phyloP scores from a whole-genome alignment of 2,113 vertebrate genomes.

The Mionectes macconnelli region DNA sequence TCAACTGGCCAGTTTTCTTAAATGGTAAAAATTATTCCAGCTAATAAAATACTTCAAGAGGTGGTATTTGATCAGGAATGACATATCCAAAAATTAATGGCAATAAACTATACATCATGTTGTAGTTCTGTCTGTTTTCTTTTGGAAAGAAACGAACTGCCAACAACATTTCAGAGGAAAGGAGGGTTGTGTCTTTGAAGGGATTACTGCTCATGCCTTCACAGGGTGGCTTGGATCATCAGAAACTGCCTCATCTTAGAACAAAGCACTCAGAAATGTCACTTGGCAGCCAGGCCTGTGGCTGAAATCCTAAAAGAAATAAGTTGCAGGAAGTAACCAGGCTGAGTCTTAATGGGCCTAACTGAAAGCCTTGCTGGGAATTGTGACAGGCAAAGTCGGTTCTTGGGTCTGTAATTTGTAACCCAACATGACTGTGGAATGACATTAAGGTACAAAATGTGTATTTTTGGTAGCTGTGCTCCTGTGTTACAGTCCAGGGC shows the following conservation, averaged over 20 bases:
- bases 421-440: not conserved
- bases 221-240: conserved; percentile 8
- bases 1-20: conserved; percentile 8
- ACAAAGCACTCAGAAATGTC: not conserved
- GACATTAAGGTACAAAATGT: not conserved
- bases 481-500: not conserved
- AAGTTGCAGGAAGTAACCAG: not conserved
- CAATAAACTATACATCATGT: conserved; percentile 42
- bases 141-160: conserved; percentile 36
- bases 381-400: not conserved
- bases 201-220: conserved; percentile 28
- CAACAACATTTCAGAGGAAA: conserved; percentile 1
- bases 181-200: conserved; percentile 9
- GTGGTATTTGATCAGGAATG: conserved; percentile 36
- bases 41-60: conserved; percentile 40
- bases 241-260: conserved; percentile 16
- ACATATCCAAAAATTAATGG: not conserved
- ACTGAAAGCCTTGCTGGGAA: not conserved
- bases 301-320: not conserved
- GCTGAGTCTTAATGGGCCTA: not conserved
- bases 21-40: conserved; percentile 41
- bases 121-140: conserved; percentile 17
- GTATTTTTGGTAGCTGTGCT: not conserved
- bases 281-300: not conserved
- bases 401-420: not conserved